A percentile compares a stretch with the other conserved stretches of the same genome.
Evolutionary conservation across 2,113 vertebrate species (phyloP).

Genomic region (Poecile atricapillus): DNA sequence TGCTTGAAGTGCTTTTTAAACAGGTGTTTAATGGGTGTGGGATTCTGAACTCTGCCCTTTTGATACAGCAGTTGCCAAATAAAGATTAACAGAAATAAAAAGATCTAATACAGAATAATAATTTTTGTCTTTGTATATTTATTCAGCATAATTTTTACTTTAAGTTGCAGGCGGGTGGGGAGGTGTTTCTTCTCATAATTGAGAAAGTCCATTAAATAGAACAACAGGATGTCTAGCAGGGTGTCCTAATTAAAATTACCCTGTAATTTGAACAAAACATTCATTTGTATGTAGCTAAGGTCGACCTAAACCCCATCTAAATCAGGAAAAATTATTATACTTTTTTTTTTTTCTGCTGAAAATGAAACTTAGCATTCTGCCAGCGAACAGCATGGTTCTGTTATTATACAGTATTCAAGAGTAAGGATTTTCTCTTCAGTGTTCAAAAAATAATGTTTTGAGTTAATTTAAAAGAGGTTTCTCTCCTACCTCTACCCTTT

Average conservation of each 20-base stretch:
- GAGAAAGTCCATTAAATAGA: conserved; percentile 64
- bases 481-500: neutral
- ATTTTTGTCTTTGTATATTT: conserved; percentile 30
- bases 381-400: conserved; percentile 10
- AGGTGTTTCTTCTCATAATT: conserved; percentile 43
- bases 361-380: conserved; percentile 35
- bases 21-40: conserved; percentile 58
- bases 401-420: neutral
- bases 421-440: neutral
- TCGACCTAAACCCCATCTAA: conserved; percentile 56
- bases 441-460: neutral
- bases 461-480: neutral
- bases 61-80: conserved; percentile 34
- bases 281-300: conserved; percentile 48
- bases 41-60: conserved; percentile 56
- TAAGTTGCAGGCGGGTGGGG: neutral
- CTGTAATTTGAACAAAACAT: conserved; percentile 59
- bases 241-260: conserved; percentile 63
- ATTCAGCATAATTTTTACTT: conserved; percentile 44
- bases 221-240: conserved; percentile 58
- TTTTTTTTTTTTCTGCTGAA: neutral
- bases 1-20: conserved; percentile 58
- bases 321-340: conserved; percentile 20
- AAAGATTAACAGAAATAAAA: conserved; percentile 37
- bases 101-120: neutral